Percentiles rank a stretch among this genome's conserved stretches.
These are phyloP conservation scores for Drosophila biarmipes DNA, from an alignment of 1,140 invertebrate genomes.

Conservation along the genomic window DNA sequence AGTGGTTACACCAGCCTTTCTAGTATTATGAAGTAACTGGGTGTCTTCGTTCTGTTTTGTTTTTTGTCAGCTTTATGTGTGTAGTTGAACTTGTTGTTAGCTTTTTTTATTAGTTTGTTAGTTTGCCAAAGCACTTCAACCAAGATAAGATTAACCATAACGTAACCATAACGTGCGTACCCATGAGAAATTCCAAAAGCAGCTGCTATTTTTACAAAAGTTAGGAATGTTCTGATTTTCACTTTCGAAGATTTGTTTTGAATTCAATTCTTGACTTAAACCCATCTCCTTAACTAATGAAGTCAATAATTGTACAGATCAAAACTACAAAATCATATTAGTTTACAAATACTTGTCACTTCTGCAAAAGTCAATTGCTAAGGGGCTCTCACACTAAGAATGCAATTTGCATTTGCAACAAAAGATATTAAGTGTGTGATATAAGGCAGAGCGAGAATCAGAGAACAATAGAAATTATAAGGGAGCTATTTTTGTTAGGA, in stretches of 20 bases:
- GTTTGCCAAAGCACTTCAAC: conserved; percentile 49
- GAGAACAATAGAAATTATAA: conserved; percentile 52
- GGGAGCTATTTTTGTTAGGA: conserved; percentile 18
- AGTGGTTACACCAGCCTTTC: conserved; percentile 79
- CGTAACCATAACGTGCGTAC: conserved; percentile 23
- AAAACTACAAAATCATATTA: background rate
- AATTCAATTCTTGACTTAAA: background rate
- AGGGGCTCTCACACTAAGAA: no score
- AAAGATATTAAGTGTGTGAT: conserved; percentile 48
- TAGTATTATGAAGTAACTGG: conserved; percentile 80
- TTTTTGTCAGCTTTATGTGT: conserved; percentile 40
- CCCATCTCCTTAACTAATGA: background rate
- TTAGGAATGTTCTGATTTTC: background rate
- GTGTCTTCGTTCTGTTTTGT: conserved; percentile 31
- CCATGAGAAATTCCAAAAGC: conserved; percentile 21
- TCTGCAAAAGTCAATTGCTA: background rate
- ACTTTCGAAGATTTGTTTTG: conserved; percentile 2
- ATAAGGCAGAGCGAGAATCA: conserved; percentile 27
- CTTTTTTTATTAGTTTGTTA: conserved; percentile 47
- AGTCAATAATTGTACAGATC: background rate
- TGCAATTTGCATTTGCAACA: conserved; percentile 14
- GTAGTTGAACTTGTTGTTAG: conserved; percentile 44
- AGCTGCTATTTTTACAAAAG: conserved; percentile 11
- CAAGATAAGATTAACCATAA: conserved; percentile 11
- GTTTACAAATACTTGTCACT: background rate